Percentiles rank a stretch among this genome's conserved stretches.
phyloP scores from a whole-genome alignment of 2,113 vertebrate genomes.

The Talpa occidentalis region DNA sequence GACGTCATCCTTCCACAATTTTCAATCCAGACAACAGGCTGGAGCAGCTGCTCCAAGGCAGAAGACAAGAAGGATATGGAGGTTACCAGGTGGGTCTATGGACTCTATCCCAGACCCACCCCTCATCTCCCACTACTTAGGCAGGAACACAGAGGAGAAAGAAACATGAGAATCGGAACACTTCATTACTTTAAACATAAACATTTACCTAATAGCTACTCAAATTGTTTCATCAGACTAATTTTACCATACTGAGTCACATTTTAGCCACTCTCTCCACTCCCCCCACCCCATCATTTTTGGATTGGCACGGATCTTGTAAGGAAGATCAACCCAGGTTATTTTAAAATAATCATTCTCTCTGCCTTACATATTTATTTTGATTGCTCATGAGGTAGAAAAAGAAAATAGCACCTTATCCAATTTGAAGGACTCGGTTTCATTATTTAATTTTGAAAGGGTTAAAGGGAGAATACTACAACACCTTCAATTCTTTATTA shows the following conservation, averaged over 20 bases:
- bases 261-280: neutral
- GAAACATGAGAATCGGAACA: neutral
- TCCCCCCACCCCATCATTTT: neutral
- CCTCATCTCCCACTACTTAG: neutral
- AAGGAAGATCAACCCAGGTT: neutral
- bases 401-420: neutral
- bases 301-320: neutral
- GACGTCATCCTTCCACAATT: neutral
- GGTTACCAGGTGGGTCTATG: neutral
- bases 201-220: neutral
- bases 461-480: neutral
- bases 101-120: neutral
- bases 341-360: neutral
- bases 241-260: neutral
- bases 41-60: neutral
- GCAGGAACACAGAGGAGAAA: neutral
- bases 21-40: neutral
- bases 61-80: neutral
- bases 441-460: slow-evolving; percentile 20
- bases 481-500: neutral
- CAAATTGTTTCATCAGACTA: neutral
- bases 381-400: no score
- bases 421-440: neutral
- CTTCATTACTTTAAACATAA: neutral
- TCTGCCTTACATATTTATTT: neutral